These are phyloP conservation scores for Bombus terrestris DNA, from an alignment of 1,140 invertebrate genomes.

Conservation along the genomic window DNA sequence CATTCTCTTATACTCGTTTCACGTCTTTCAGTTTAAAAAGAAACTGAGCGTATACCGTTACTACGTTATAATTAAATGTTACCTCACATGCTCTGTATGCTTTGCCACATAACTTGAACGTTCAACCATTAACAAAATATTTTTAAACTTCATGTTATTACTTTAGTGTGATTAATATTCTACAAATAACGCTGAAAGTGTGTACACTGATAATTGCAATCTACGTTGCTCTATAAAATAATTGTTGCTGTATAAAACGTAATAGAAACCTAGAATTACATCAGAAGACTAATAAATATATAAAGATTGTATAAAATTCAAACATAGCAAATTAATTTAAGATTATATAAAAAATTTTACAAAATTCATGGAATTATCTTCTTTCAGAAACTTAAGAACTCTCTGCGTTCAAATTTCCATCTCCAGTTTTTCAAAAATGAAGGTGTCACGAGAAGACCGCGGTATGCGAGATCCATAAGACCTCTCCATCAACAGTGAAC, in stretches of 20 bases:
- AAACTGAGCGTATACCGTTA: slow-evolving; percentile 18
- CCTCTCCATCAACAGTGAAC: background rate
- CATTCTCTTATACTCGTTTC: background rate
- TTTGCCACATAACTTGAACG: background rate
- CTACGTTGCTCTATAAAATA: background rate
- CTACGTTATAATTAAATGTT: slow-evolving; percentile 26
- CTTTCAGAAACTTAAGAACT: background rate
- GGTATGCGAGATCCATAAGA: background rate
- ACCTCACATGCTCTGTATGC: background rate
- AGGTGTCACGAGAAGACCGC: background rate
- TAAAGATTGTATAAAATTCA: too few species aligned
- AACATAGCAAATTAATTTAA: too few species aligned
- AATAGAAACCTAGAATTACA: background rate
- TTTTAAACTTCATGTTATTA: background rate
- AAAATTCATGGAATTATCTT: background rate
- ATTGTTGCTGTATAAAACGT: too few species aligned
- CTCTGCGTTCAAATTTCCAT: background rate
- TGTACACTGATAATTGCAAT: background rate
- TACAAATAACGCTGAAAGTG: background rate
- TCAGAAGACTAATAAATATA: background rate
- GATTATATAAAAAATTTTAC: background rate
- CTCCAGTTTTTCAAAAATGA: background rate
- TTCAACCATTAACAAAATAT: background rate
- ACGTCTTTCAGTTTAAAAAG: slow-evolving; percentile 5
- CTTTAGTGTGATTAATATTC: background rate